Evolutionary conservation across 37 sponge, comb jelly and placozoan species (phyloP).

Genomic region (Chondrilla cf. caribensis): DNA sequence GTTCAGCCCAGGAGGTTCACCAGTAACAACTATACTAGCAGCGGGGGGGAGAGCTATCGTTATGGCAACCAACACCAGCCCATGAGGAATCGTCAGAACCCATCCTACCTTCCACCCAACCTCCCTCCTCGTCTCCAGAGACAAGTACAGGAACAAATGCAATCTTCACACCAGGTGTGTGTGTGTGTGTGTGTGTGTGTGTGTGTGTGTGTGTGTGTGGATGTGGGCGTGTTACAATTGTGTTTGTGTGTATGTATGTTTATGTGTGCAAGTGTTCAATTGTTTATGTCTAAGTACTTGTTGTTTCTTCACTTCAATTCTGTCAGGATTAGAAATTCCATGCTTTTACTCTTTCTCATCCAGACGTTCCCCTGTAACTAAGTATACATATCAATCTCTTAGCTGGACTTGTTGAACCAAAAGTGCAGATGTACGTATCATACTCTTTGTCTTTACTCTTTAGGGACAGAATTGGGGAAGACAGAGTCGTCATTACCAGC

Average conservation of each 20-base stretch:
- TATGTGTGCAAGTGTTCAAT: background rate
- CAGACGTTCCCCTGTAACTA: too few species aligned
- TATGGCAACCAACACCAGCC: slow-evolving; percentile 4
- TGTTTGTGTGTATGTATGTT: background rate
- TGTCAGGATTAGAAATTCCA: too few species aligned
- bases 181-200: background rate
- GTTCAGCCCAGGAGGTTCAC: background rate
- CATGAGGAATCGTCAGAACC: background rate
- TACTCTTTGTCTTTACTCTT: background rate
- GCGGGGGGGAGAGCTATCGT: background rate
- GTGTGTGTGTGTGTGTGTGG: background rate
- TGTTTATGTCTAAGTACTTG: background rate
- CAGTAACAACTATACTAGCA: too few species aligned
- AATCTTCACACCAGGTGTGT: background rate
- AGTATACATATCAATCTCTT: background rate
- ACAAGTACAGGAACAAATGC: slow-evolving; percentile 24
- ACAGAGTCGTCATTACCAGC: background rate
- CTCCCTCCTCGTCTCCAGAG: slow-evolving; percentile 25
- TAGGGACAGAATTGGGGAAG: background rate
- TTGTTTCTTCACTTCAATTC: too few species aligned
- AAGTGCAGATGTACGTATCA: background rate
- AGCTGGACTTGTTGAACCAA: too few species aligned
- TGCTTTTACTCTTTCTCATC: too few species aligned
- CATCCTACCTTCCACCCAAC: background rate
- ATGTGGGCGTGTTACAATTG: background rate